phyloP scores from a whole-genome alignment of 2,113 vertebrate genomes.

The Entomyzon cyanotis region DNA sequence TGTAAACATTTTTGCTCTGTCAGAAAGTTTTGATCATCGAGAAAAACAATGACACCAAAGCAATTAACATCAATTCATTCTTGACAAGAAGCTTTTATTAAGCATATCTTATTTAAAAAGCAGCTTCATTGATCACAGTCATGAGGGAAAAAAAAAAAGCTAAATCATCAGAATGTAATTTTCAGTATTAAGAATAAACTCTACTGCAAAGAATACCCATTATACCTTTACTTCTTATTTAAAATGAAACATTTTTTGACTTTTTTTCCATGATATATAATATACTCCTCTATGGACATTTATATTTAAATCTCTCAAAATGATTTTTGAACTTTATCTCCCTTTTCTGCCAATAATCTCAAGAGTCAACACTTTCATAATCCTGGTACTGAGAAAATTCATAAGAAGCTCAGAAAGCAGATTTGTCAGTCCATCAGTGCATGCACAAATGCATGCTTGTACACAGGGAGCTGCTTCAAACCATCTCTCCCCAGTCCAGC shows the following conservation, averaged over 20 bases:
- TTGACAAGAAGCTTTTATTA: conserved; percentile 8
- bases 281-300: not conserved
- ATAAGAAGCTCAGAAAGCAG: not conserved
- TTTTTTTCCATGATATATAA: not conserved
- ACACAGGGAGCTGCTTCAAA: not conserved
- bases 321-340: not conserved
- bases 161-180: conserved; percentile 36
- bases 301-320: not conserved
- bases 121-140: not conserved
- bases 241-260: conserved; percentile 17
- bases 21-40: not conserved
- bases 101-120: not conserved
- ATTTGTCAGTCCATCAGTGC: not conserved
- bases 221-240: not conserved
- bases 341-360: not conserved
- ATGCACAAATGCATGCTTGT: not conserved
- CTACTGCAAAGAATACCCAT: not conserved
- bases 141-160: not conserved
- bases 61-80: not conserved
- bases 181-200: not conserved
- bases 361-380: not conserved
- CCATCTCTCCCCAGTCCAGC: not conserved
- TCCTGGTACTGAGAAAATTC: not conserved
- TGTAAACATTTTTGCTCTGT: not conserved
- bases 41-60: not conserved